These are phyloP conservation scores for Limnephilus auricula DNA, from an alignment of 2,888 invertebrate species.

Conservation along the genomic window DNA sequence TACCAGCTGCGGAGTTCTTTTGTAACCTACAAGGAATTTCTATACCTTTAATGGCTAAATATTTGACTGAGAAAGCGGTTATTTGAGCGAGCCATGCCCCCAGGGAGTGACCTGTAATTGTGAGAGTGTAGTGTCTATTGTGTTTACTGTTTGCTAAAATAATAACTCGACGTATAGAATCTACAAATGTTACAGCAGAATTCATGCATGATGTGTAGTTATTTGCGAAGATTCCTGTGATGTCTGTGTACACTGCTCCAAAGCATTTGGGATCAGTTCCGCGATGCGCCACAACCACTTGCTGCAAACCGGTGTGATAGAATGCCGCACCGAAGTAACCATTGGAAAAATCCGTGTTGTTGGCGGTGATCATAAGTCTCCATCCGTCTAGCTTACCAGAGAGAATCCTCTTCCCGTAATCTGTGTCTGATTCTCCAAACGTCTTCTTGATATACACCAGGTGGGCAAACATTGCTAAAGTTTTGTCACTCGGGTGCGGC, in stretches of 20 bases:
- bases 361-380: background rate
- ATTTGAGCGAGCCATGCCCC: constrained; percentile 1
- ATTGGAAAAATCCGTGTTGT: background rate
- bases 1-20: background rate
- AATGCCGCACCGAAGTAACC: background rate
- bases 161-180: background rate
- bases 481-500: background rate
- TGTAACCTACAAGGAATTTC: background rate
- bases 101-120: constrained; percentile 4
- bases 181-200: background rate
- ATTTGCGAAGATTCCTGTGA: background rate
- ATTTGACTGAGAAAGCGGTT: background rate
- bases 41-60: background rate
- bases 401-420: background rate
- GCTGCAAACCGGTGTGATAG: background rate
- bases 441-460: background rate
- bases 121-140: background rate
- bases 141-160: background rate
- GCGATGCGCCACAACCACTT: background rate
- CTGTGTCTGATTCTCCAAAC: background rate
- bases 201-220: background rate
- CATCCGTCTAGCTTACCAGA: background rate
- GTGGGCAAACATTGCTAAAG: background rate
- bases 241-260: background rate
- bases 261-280: background rate